A percentile compares a stretch with the other conserved stretches of the same genome.
Evolutionary conservation across 2,888 invertebrate genomes (phyloP).

Genomic region (Pammene fasciana): DNA sequence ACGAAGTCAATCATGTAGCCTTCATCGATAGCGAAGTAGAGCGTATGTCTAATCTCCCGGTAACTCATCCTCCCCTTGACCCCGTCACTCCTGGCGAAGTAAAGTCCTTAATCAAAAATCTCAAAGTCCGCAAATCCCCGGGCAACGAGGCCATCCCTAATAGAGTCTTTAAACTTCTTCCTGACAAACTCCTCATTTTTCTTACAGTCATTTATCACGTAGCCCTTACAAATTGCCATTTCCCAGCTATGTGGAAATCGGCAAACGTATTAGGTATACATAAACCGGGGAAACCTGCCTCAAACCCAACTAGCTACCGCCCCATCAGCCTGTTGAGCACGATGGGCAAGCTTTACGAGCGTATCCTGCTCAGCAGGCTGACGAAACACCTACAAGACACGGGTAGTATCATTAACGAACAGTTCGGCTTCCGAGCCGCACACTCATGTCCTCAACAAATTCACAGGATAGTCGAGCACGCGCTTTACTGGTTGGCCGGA

Average conservation of each 20-base stretch:
- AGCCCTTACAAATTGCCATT: not conserved
- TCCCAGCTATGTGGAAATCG: not conserved
- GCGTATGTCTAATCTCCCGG: too few species aligned
- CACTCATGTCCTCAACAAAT: conserved; percentile 2
- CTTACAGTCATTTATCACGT: not conserved
- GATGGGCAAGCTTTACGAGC: not conserved
- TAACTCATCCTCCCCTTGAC: not conserved
- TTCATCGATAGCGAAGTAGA: not conserved
- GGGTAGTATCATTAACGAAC: not conserved
- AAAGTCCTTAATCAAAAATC: not conserved
- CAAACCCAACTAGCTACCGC: not conserved
- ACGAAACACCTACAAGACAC: not conserved
- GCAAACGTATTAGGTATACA: not conserved
- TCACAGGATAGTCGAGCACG: not conserved
- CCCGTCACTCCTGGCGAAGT: too few species aligned
- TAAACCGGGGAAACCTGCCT: not conserved
- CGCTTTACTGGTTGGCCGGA: not conserved
- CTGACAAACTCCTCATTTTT: not conserved
- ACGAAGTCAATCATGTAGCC: not conserved
- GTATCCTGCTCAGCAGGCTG: not conserved
- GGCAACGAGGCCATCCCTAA: not conserved
- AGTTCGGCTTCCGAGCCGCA: not conserved
- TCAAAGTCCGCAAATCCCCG: not conserved
- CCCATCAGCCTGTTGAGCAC: not conserved
- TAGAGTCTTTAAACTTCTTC: not conserved